Evolutionary conservation across 2,888 invertebrate genomes (phyloP), one percentile per base, ranked within the genome.

Genomic region (Notodonta ziczac): DNA sequence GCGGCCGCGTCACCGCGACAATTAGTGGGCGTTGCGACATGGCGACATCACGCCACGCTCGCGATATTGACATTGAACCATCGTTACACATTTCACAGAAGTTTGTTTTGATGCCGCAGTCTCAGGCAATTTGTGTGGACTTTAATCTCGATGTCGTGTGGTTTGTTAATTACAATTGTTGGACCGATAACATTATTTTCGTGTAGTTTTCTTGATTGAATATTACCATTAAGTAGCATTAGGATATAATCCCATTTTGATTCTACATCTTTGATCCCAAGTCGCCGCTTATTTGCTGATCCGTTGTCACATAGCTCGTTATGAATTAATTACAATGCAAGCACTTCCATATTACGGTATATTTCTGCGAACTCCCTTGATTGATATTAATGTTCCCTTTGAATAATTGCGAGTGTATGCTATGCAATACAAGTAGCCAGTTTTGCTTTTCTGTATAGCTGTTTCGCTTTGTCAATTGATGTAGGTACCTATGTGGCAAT

Each of bases 21-120:
- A 92, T 91, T 90, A 90, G 86, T 84, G 86, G 87, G 84, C 83
- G 85, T 84, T 83, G 85, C 87, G 88, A 90, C 89, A 90, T 83
- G 81, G 71, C 74, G 73, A 76, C 77, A 72, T 69, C 65, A 63
- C 61, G 60, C 73, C 69, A 65, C 69, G 63, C 63, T 61, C 70
- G 72, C 83, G 80, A 83, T 89, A 89, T 91, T 92, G 92, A 93
- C 92, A 92, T 91, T 93, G 91, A 92, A 88, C 90, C 83, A 84
- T 85, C 82, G 87, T 86, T 87, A 88, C 90, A 87, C 86, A 89
- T 88, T 92, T 91, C 91, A 90, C 83, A 84, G 91, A 92, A 91
- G 83, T 85, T 84, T 83, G 87, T 84, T 85, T 84, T 84, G 83
- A 85, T 85, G 82, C 85, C 82, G 82, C 74, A 80, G 82, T 81